Conservation (phyloP, 1,140 invertebrate genomes). For the Belonocnema kinseyi region DNA sequence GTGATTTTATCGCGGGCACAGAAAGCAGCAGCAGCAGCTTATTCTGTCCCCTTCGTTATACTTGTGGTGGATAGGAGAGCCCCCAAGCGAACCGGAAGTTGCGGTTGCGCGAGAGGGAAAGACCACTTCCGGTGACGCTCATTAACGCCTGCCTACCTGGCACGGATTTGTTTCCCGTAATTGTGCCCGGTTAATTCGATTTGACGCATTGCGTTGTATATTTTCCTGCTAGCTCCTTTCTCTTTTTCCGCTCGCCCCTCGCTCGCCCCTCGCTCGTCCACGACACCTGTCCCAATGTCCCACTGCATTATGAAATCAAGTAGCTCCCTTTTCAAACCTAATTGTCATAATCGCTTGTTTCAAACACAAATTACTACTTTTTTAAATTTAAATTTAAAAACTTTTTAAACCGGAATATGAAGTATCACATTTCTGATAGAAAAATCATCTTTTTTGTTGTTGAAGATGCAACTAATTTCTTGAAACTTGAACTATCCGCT, state of each 20-base stretch:
- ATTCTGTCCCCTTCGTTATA: constrained; percentile 64
- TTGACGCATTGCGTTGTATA: constrained; percentile 64
- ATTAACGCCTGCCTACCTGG: constrained; percentile 68
- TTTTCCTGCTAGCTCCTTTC: constrained; percentile 57
- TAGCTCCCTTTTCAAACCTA: too few relatives aligned
- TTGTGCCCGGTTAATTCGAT: constrained; percentile 71
- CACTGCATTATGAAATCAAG: constrained; percentile 20
- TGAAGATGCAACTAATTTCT: too few relatives aligned
- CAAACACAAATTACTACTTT: too few relatives aligned
- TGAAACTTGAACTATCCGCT: too few relatives aligned
- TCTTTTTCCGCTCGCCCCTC: constrained; percentile 42
- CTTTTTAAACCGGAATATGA: too few relatives aligned
- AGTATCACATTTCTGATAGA: too few relatives aligned
- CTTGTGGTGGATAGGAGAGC: constrained; percentile 48
- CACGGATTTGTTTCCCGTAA: constrained; percentile 73
- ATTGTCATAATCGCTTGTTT: too few relatives aligned
- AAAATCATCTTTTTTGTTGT: too few relatives aligned
- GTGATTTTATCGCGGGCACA: constrained; percentile 72
- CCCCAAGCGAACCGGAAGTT: constrained; percentile 72
- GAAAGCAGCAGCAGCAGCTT: constrained; percentile 53
- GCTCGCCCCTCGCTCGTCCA: constrained; percentile 36
- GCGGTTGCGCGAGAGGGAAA: constrained; percentile 52
- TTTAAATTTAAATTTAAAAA: too few relatives aligned
- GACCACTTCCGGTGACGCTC: constrained; percentile 72
- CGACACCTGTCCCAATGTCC: constrained; percentile 52